Evolutionary conservation across 1,140 invertebrate genomes (phyloP).

Genomic region (Heliconius nattereri): DNA sequence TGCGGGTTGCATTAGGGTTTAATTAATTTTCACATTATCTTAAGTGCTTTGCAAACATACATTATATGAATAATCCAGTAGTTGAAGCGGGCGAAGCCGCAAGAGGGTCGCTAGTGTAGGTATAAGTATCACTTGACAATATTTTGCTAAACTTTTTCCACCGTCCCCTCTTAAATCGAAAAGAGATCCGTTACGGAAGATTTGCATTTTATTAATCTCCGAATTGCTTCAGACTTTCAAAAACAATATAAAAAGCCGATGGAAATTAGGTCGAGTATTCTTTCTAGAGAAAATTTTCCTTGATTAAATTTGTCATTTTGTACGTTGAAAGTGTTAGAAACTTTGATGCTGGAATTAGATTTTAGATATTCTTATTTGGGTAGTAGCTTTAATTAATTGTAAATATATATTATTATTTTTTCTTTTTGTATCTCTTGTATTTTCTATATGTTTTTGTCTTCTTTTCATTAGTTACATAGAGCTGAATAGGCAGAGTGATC

Average conservation of each 20-base stretch:
- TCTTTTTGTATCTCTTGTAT: too few relatives aligned
- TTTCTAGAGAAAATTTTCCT: slow-evolving; percentile 1
- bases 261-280: slow-evolving; percentile 25
- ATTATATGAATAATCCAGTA: too few relatives aligned
- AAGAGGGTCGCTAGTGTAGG: too few relatives aligned
- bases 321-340: slow-evolving; percentile 10
- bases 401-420: background rate
- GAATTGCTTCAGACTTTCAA: slow-evolving; percentile 25
- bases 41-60: too few relatives aligned
- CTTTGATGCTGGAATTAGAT: background rate
- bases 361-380: slow-evolving; percentile 1
- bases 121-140: background rate
- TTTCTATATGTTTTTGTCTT: too few relatives aligned
- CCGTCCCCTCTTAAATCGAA: slow-evolving; percentile 20
- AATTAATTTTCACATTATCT: too few relatives aligned
- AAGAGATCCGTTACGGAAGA: slow-evolving; percentile 27
- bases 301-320: slow-evolving; percentile 29
- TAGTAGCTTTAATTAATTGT: background rate
- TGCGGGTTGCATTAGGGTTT: too few relatives aligned
- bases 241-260: slow-evolving; percentile 28
- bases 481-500: too few relatives aligned
- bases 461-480: too few relatives aligned
- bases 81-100: too few relatives aligned
- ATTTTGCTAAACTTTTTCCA: slow-evolving; percentile 8
- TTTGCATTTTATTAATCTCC: slow-evolving; percentile 35